A percentile compares a stretch with the other conserved stretches of the same genome.
These are phyloP conservation scores for Ormyrus pomaceus DNA, from an alignment of 2,888 invertebrate species.

Conservation along the genomic window DNA sequence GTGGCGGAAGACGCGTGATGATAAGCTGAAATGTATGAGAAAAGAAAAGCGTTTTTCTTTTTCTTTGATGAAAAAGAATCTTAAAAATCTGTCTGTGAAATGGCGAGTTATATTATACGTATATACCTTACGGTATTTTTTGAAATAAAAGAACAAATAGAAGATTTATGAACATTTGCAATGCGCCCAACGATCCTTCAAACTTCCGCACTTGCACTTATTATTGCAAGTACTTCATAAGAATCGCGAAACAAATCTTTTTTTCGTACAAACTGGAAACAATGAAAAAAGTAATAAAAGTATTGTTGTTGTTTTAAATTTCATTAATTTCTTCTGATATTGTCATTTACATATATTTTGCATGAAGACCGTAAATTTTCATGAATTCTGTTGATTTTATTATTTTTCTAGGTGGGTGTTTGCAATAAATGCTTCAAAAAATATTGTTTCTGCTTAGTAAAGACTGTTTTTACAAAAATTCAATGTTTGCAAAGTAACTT, in stretches of 20 bases:
- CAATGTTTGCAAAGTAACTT: no score
- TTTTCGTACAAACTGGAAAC: slow-evolving; percentile 37
- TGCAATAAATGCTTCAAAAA: no score
- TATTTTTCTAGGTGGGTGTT: no score
- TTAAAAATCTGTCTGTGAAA: slow-evolving; percentile 5
- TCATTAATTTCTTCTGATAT: slow-evolving; percentile 19
- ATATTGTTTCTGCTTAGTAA: no score
- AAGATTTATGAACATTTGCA: slow-evolving; percentile 18
- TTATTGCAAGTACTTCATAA: slow-evolving; percentile 25
- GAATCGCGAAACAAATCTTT: slow-evolving; percentile 8
- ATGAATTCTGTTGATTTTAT: no score
- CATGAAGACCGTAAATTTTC: no score
- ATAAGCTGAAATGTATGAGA: slow-evolving; percentile 7
- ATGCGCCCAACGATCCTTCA: slow-evolving; percentile 22
- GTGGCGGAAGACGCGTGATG: not conserved
- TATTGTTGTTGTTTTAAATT: slow-evolving; percentile 46
- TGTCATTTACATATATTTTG: not conserved
- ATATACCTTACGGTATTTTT: slow-evolving; percentile 39
- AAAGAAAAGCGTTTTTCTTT: not conserved
- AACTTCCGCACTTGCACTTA: slow-evolving; percentile 28
- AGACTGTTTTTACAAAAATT: no score
- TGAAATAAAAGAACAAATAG: slow-evolving; percentile 29
- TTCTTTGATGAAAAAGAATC: slow-evolving; percentile 3
- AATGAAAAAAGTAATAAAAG: slow-evolving; percentile 27
- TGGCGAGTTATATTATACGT: slow-evolving; percentile 15